Base-by-base conservation (phyloP, 1,140 invertebrate genomes). In the Temnothorax curvispinosus region DNA sequence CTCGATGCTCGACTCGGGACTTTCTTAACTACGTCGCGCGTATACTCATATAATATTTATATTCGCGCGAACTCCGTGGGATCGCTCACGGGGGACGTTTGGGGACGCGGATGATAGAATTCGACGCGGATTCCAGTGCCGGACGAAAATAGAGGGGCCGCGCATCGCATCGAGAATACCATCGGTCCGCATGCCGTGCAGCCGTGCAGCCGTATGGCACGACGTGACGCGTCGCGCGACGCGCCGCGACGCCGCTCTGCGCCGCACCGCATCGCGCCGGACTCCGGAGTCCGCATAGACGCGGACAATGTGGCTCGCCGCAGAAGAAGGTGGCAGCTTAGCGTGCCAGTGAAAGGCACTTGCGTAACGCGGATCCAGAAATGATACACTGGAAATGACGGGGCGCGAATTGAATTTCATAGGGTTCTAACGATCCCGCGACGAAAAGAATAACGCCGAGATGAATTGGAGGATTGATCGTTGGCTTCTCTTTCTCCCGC, bases 121-220 rank as follows among this genome's bases (percentile, higher is more conserved):
- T 95, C 94, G 93, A 94, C 92, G 94, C 93, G 94, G 93, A 95
- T 95, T 95, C 94, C 94, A 93, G 89, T 89, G 91, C 74, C 89
- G 89, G 93, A 95, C 94, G 90, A 90, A 95, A 95, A 95, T 95
- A 95, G 94, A 95, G 91, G 89, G 88, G 91, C 89, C 91, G 87
- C 89, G 92, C 93, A 92, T 94, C 92, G 91, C 93, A 92, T 94
- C 91, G 91, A 92, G 93, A 94, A 94, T 94, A 93, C 93, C 91
- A 88, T 85, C 87, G 90, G 86, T 92, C 81, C 78, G 75, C 91
- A 87, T 90, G 89, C 87, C 88, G 67, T 52, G 62, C 64, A 47
- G 58, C 75, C 71, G 82, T 85, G 56, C 62, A 41, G 47, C 67
- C 56, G 58, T 52, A 80, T 54, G 77, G 64, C 58, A 62, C 41